phyloP scores from a whole-genome alignment of 1,140 invertebrate genomes.

The Eupristina koningsbergeri region DNA sequence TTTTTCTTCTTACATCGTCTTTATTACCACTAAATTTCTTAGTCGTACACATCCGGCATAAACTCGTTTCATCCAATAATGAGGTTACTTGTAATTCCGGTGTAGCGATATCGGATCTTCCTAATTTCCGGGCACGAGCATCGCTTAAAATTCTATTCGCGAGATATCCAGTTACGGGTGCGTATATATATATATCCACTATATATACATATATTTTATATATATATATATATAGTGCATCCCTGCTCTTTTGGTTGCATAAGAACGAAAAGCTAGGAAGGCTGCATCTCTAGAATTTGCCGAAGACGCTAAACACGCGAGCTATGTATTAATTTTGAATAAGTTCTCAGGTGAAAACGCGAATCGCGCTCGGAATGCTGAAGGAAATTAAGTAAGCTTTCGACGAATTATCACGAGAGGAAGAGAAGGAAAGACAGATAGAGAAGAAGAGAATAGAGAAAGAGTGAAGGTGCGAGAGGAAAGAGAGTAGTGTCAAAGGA shows the following conservation, averaged over 20 bases:
- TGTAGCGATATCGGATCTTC: conserved; percentile 62
- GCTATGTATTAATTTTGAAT: conserved; percentile 58
- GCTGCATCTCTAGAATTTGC: background rate
- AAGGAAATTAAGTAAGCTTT: conserved; percentile 30
- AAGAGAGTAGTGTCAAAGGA: too few relatives aligned
- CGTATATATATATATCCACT: too few relatives aligned
- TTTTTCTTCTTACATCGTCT: background rate
- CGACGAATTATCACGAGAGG: background rate
- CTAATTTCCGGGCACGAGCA: conserved; percentile 61
- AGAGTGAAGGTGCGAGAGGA: too few relatives aligned
- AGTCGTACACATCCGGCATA: background rate
- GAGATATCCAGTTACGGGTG: background rate
- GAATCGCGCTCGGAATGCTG: conserved; percentile 4
- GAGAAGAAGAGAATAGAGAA: background rate
- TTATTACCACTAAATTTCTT: background rate
- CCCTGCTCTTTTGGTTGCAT: background rate
- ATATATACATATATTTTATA: too few relatives aligned
- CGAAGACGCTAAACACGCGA: background rate
- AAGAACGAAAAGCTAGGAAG: background rate
- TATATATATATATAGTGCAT: background rate
- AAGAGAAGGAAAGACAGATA: background rate
- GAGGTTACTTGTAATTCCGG: conserved; percentile 65
- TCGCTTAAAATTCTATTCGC: conserved; percentile 60
- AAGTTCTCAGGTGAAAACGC: conserved; percentile 17
- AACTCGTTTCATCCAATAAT: conserved; percentile 54